Evolutionary conservation across 2,113 vertebrate genomes (phyloP).

Genomic region (Psilopsiagon aymara): DNA sequence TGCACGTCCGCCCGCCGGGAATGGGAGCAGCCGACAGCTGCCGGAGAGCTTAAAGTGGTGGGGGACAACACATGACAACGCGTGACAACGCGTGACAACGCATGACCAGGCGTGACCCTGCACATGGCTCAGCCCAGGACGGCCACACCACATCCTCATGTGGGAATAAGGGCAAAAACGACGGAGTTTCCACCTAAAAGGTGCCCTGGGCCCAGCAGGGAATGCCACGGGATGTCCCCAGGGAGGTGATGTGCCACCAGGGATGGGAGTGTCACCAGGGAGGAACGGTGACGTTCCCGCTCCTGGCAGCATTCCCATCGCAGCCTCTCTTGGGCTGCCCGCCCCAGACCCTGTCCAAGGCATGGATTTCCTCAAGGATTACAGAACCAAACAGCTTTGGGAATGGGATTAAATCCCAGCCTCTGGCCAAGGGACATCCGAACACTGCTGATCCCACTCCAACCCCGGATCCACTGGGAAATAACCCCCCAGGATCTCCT

Average conservation of each 20-base stretch:
- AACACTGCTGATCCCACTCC: rapidly evolving
- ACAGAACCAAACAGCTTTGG: background rate
- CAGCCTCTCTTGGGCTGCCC: background rate
- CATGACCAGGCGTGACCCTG: background rate
- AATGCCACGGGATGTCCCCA: background rate
- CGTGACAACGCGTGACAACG: background rate
- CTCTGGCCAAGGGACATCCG: background rate
- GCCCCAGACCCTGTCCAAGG: background rate
- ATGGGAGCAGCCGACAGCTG: background rate
- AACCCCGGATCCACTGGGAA: background rate
- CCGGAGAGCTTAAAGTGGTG: background rate
- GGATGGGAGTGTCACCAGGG: background rate
- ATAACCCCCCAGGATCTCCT: background rate
- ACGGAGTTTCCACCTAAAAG: background rate
- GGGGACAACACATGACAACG: background rate
- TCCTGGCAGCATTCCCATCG: background rate
- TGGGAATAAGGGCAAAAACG: background rate
- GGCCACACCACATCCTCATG: background rate
- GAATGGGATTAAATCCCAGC: background rate
- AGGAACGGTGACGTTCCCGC: background rate
- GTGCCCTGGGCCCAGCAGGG: background rate
- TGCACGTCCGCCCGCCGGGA: background rate
- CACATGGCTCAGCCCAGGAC: background rate
- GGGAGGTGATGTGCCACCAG: too few species aligned
- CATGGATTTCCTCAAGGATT: background rate